Percentiles rank a stretch among this genome's conserved stretches.
phyloP scores from a whole-genome alignment of 2,113 vertebrate species.

The Vidua chalybeata region DNA sequence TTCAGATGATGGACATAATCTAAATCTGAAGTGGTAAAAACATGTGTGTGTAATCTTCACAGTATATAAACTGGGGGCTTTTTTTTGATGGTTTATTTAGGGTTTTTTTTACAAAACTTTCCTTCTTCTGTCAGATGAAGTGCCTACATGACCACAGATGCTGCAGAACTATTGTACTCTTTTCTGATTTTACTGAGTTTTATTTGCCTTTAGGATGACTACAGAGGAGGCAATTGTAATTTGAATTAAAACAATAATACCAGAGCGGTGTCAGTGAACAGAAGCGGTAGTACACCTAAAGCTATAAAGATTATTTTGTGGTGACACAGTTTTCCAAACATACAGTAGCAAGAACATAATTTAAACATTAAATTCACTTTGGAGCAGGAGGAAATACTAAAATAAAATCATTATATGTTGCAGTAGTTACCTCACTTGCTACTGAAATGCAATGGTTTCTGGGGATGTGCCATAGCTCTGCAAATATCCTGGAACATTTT shows the following conservation, averaged over 20 bases:
- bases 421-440: not conserved
- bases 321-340: not conserved
- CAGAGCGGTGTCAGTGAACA: not conserved
- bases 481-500: not conserved
- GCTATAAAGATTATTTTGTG: not conserved
- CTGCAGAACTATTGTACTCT: not conserved
- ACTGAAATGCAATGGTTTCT: not conserved
- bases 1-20: not conserved
- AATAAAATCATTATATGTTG: not conserved
- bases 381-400: not conserved
- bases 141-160: not conserved
- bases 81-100: not conserved
- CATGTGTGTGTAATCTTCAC: not conserved
- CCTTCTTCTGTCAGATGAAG: not conserved
- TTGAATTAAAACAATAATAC: not conserved
- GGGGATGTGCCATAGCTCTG: not conserved
- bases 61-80: accelerated
- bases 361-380: not conserved
- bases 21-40: not conserved
- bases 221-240: not conserved
- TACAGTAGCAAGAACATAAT: not conserved
- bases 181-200: not conserved
- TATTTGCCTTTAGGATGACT: not conserved
- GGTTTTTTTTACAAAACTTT: not conserved
- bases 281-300: not conserved